Evolutionary conservation across 2,797 vertebrate genomes (phyloP), one percentile per base, ranked within the genome.

Genomic region (Enteromius anoplus): DNA sequence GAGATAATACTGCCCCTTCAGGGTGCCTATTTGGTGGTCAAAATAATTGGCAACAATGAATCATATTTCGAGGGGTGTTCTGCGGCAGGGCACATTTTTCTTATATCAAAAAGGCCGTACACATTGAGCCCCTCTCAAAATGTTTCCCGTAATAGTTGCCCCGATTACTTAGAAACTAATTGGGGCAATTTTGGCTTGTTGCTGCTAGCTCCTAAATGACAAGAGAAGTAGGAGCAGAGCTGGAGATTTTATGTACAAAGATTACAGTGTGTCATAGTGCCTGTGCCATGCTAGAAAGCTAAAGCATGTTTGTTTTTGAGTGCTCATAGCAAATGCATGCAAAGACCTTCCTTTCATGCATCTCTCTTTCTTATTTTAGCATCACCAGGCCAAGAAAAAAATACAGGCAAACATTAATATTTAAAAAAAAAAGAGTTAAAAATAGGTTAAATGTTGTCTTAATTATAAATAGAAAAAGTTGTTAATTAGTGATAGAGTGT

Each of bases 1-100:
- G 75, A 78, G 80, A 77, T 82, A 69, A 78, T 90, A 89, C 91
- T 84, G 90, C 89, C 72, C 75, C 82, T 85, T 87, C 82, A 88
- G 87, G 84, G 88, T 69, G 69, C 70, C 79, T 66, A 72, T 80
- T 80, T 65, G 73, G 40, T 58, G 62, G 62, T 75, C 71, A 78
- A 75, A 81, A 76, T 78, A 75, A 78, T 81, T 75, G 84, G 64
- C 71, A 85, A 75, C 45, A 82, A 82, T 82, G 49, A 69, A 76
- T 76, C 49, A 68, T 76, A 76, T 76, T 75, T 76, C 23, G 40
- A 82, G 47, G 45, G 70, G 55, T 65, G 55, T 65, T 81, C 70
- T 26, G 70, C 37, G 42, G 69, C 80, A 65, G 70, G 73, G 73
- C 47, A 82, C 81, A 82, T 58, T 82, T 76, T 82, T 76, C 62